These are phyloP conservation scores for Anhinga rufa DNA, from an alignment of 2,113 vertebrate species.

Conservation along the genomic window DNA sequence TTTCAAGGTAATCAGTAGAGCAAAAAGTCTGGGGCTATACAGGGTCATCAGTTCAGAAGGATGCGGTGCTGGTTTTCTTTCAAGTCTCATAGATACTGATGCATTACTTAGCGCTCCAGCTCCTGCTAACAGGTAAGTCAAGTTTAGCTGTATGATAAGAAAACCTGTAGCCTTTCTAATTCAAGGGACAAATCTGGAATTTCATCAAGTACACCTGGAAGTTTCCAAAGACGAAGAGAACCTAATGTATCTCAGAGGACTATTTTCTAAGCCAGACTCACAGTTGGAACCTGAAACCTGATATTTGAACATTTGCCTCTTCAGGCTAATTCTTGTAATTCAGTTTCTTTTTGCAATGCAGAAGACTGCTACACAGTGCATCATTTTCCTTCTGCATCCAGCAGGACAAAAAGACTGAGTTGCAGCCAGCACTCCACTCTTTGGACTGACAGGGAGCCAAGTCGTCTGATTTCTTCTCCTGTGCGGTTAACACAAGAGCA, in stretches of 20 bases:
- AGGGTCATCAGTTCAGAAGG: not conserved
- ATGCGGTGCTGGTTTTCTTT: not conserved
- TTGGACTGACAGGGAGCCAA: not conserved
- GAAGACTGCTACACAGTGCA: not conserved
- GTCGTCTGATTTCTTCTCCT: not conserved
- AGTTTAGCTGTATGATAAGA: not conserved
- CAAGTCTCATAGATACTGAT: not conserved
- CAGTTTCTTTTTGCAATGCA: not conserved
- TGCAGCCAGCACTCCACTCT: not conserved
- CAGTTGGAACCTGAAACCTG: not conserved
- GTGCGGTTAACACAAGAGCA: not conserved
- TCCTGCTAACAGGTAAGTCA: not conserved
- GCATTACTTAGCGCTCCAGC: not conserved
- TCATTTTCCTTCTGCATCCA: not conserved
- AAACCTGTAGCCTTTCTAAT: not conserved
- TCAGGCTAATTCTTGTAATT: not conserved
- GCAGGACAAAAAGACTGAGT: not conserved
- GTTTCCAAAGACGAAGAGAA: not conserved
- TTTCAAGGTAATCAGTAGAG: not conserved
- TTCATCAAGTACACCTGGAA: not conserved
- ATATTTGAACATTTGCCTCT: not conserved
- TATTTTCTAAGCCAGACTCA: not conserved
- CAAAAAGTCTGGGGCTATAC: not conserved
- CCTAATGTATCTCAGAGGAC: not conserved
- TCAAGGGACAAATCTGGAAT: not conserved